phyloP scores from a whole-genome alignment of 1,140 invertebrate genomes.

The Hyposmocoma kahamanoa region DNA sequence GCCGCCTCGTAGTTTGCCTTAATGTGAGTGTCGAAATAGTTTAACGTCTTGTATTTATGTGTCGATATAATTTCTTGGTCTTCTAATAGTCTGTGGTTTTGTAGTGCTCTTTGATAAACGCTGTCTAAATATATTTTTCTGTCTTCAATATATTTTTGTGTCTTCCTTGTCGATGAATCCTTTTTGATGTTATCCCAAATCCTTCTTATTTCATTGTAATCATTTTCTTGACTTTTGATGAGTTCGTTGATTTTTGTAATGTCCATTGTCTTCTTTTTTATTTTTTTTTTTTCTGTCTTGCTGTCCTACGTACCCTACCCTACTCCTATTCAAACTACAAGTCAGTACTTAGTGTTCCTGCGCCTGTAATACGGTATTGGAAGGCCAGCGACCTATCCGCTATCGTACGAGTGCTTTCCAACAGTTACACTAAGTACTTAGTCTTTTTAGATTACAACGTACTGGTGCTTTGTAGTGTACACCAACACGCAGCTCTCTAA shows the following conservation, averaged over 20 bases:
- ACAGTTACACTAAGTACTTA: too few relatives aligned
- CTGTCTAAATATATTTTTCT: background rate
- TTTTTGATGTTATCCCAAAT: slow-evolving; percentile 4
- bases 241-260: slow-evolving; percentile 4
- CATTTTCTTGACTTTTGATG: slow-evolving; percentile 4
- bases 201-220: slow-evolving; percentile 1
- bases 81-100: slow-evolving; percentile 4
- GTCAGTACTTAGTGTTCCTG: too few relatives aligned
- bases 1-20: background rate
- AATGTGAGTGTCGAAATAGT: slow-evolving; percentile 2
- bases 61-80: background rate
- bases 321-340: background rate
- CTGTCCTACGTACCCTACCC: background rate
- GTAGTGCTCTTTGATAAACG: slow-evolving; percentile 1
- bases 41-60: slow-evolving; percentile 3
- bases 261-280: slow-evolving; percentile 3
- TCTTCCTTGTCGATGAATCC: background rate
- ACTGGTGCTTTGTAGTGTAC: too few relatives aligned
- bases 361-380: too few relatives aligned
- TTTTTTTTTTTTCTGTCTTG: background rate
- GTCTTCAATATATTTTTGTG: background rate
- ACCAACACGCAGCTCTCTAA: too few relatives aligned
- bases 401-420: too few relatives aligned
- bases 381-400: too few relatives aligned
- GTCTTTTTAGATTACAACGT: too few relatives aligned